These are phyloP conservation scores for Salvator merianae DNA, from an alignment of 2,113 vertebrate species.

Conservation along the genomic window DNA sequence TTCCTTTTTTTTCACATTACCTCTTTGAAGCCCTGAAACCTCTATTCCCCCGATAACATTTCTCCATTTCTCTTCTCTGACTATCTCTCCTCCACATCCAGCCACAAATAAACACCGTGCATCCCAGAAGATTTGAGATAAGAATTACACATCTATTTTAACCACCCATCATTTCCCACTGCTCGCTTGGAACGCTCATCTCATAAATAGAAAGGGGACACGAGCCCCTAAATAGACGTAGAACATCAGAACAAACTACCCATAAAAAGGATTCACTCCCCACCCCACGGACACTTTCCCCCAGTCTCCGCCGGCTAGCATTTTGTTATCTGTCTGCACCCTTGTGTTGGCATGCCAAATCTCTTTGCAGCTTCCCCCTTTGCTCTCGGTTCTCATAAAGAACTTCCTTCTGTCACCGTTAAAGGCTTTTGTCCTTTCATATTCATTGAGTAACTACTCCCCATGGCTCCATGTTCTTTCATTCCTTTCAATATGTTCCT, in stretches of 20 bases:
- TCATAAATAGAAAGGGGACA: constrained; percentile 33
- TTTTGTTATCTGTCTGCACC: not conserved
- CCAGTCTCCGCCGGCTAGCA: constrained; percentile 32
- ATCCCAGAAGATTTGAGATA: not conserved
- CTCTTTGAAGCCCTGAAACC: too few species aligned
- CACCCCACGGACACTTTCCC: not conserved
- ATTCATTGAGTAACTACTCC: constrained; percentile 35
- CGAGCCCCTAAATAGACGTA: constrained; percentile 27
- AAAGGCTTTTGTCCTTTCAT: constrained; percentile 14
- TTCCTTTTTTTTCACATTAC: too few species aligned
- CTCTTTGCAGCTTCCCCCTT: constrained; percentile 53
- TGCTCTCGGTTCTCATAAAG: constrained; percentile 45
- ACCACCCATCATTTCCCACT: not conserved
- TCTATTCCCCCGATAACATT: too few species aligned
- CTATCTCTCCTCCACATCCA: not conserved
- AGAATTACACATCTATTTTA: not conserved
- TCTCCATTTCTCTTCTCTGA: not conserved
- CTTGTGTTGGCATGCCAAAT: constrained; percentile 2
- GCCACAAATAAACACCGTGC: not conserved
- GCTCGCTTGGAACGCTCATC: constrained; percentile 13
- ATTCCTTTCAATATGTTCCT: constrained; percentile 6
- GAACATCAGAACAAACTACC: constrained; percentile 18
- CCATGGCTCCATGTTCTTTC: not conserved
- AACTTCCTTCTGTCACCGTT: constrained; percentile 50
- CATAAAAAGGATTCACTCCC: constrained; percentile 15